Conservation (phyloP, 2,797 vertebrate species). For the Bradypodion ventrale region DNA sequence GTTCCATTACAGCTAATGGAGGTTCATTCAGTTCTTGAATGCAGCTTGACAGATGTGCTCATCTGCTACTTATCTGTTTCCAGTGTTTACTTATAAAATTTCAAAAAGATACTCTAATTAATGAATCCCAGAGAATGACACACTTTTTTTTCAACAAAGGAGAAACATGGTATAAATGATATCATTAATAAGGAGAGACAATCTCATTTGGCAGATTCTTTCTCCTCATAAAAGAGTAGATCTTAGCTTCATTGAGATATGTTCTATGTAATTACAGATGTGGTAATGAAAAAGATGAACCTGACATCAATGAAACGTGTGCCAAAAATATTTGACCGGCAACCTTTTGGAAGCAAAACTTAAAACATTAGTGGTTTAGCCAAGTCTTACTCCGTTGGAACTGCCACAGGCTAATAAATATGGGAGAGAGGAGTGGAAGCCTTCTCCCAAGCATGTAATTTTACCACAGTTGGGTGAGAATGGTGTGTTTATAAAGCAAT, state of each 20-base stretch:
- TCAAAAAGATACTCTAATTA: slow-evolving; percentile 41
- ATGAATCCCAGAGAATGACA: slow-evolving; percentile 41
- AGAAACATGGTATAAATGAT: slow-evolving; percentile 39
- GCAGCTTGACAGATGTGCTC: slow-evolving; percentile 26
- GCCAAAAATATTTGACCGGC: slow-evolving; percentile 71
- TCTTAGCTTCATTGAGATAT: slow-evolving; percentile 69
- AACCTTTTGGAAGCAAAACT: slow-evolving; percentile 68
- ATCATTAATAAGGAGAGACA: slow-evolving; percentile 55
- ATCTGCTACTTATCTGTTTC: slow-evolving; percentile 38
- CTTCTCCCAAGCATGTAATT: slow-evolving; percentile 64
- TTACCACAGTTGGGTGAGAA: slow-evolving; percentile 65
- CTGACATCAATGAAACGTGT: slow-evolving; percentile 60
- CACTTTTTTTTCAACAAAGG: slow-evolving; percentile 30
- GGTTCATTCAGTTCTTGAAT: background rate
- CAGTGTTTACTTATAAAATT: slow-evolving; percentile 54
- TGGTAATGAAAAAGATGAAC: slow-evolving; percentile 68
- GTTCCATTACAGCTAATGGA: background rate
- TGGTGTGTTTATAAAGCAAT: slow-evolving; percentile 52
- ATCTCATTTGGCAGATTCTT: slow-evolving; percentile 62
- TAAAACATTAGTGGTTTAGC: slow-evolving; percentile 64
- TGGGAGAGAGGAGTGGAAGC: slow-evolving; percentile 22
- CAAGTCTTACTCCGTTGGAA: slow-evolving; percentile 65
- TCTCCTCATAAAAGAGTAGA: slow-evolving; percentile 62
- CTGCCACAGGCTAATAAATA: slow-evolving; percentile 71
- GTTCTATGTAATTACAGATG: slow-evolving; percentile 67